Base-by-base conservation (phyloP, 2,797 vertebrate genomes). In the Chelon auratus region DNA sequence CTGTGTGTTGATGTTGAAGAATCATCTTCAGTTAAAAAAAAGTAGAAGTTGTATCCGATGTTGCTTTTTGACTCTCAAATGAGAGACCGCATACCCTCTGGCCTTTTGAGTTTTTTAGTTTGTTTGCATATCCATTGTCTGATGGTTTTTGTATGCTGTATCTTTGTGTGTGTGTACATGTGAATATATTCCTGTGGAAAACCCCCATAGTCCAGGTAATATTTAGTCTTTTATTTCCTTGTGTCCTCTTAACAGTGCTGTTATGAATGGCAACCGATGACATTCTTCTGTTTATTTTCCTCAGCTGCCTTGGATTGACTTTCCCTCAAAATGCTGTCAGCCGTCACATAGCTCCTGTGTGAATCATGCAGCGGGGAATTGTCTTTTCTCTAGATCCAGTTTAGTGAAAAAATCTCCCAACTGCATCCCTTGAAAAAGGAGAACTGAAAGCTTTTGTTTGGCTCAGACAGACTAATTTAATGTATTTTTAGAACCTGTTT, bases 401-500 rank as follows among this genome's bases (percentile, higher is more conserved):
- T 20, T 75, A 22, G 40, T 73, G 65, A 62, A 71, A 50, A 9
- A 30, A 20, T 42, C 43, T 51, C n/a, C 14, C n/a, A 64, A 42
- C 53, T 78, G 53, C 26, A 50, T 71, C 55, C 10, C 24, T n/a
- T 51, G 1, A 36, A 62, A 67, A 78, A 60, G 68, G 64, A 70
- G 61, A 89, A 88, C 68, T 60, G 53, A 87, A 82, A 77, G 52
- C 53, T 68, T 63, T 20, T n/a, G 42, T 63, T 76, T 63, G 36
- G 14, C 57, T 63, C 52, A 47, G 37, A 50, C 40, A 12, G 13
- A 0, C 12, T 45, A 33, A 68, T 68, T 74, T 55, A 1, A 51
- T 68, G n/a, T 65, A 73, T 82, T 76, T 85, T 79, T 77, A 72
- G 65, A 83, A 48, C 17, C 2, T 62, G 45, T 69, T 85, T 84